Evolutionary conservation across 2,888 invertebrate species (phyloP), one percentile per base, ranked within the genome.

Genomic region (Melikaiella ostensackeni): DNA sequence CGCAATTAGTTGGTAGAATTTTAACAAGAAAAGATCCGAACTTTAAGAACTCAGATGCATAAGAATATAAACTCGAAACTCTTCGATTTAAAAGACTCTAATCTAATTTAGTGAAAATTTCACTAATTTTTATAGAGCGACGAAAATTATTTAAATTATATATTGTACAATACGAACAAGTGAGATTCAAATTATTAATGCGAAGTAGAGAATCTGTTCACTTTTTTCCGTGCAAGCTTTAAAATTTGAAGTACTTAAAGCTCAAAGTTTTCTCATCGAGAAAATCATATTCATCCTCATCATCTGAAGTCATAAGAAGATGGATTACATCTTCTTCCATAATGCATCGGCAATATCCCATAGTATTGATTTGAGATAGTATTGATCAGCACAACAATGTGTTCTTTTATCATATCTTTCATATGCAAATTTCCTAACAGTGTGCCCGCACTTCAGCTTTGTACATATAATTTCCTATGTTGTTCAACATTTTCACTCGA

Each of bases 351-450:
- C 50, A 50, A 50, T 50, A 50, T 50, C 42, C 16, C 19, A 21
- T 33, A 63, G 21, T 42, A 66, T 46, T 8, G 13, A 46, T 66
- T 66, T 42, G 27, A 66, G 64, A 46, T 66, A 66, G 42, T 24
- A 46, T 66, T 66, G 64, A 66, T 66, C 64, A 66, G 42, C 13
- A 66, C 46, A 66, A 66, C 42, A 66, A 46, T 27, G 9, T 21
- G 64, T 66, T 66, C 66, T 19, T 46, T 46, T 66, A 66, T 46
- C 19, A 46, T 19, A 46, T 38, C 50, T 66, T 46, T 66, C 66
- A 66, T 66, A 66, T 66, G 66, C 16, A 66, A 66, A 66, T 66
- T 27, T 19, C 19, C 27, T 66, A 46, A 66, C 46, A 66, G 46
- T 46, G 27, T 66, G 66, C 30, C 46, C n/a, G 46, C 66, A 66